Evolutionary conservation across 2,888 invertebrate species (phyloP).

Genomic region (Chouioia cunea): DNA sequence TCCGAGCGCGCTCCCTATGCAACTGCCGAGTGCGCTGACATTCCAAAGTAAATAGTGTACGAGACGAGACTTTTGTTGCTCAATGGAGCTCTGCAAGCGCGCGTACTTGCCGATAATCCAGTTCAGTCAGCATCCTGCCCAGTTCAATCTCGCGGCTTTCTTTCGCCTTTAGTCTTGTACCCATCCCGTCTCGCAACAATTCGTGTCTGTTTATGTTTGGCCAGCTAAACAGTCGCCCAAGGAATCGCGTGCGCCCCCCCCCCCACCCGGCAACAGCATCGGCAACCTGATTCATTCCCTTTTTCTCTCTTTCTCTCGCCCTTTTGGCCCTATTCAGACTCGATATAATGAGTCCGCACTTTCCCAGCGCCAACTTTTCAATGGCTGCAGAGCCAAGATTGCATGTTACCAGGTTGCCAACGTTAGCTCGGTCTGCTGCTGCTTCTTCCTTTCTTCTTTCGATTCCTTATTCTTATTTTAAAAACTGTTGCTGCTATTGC

Average conservation of each 20-base stretch:
- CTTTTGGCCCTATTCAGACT: conserved; percentile 60
- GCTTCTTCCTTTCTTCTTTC: conserved; percentile 51
- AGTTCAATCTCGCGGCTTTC: conserved; percentile 36
- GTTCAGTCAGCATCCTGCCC: conserved; percentile 56
- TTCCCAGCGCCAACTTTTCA: conserved; percentile 65
- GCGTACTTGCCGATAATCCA: conserved; percentile 56
- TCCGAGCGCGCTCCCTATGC: background rate
- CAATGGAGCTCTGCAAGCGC: conserved; percentile 50
- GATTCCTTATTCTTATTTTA: conserved; percentile 43
- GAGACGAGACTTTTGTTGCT: conserved; percentile 56
- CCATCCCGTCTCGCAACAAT: conserved; percentile 31
- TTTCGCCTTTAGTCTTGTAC: background rate
- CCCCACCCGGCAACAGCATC: conserved; percentile 27
- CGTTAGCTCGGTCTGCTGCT: conserved; percentile 60
- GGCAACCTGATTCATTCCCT: conserved; percentile 25
- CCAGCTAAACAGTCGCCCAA: too few relatives aligned
- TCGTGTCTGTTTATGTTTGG: conserved; percentile 24
- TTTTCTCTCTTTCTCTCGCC: conserved; percentile 5
- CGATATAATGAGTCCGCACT: conserved; percentile 66
- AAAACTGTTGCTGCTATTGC: background rate
- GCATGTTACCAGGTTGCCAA: conserved; percentile 62
- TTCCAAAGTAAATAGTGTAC: conserved; percentile 4
- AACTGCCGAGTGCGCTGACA: conserved; percentile 3
- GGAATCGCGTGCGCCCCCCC: too few relatives aligned
- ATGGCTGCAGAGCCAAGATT: conserved; percentile 64